Conservation (phyloP, 2,797 vertebrate genomes). For the Anabacerthia variegaticeps region DNA sequence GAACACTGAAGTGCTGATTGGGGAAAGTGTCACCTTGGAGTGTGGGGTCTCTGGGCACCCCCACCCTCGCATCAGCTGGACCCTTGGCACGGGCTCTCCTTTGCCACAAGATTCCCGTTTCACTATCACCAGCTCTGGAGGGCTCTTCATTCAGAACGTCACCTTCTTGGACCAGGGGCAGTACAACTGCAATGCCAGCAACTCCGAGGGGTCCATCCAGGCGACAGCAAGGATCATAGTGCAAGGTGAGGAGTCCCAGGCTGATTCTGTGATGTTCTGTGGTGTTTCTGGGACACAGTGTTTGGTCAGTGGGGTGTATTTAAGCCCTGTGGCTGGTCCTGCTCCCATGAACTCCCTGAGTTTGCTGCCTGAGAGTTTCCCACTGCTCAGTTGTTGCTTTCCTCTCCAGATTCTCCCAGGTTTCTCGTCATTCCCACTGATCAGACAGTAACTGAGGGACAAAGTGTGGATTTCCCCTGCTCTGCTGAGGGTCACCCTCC, state of each 20-base stretch:
- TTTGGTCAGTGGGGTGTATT: fast-evolving
- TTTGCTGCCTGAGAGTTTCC: not conserved
- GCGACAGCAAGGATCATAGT: slow-evolving; percentile 73
- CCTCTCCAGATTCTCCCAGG: slow-evolving; percentile 64
- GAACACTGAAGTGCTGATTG: slow-evolving; percentile 76
- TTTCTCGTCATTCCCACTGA: slow-evolving; percentile 67
- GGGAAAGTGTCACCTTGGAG: slow-evolving; percentile 75
- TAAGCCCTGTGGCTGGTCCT: not conserved
- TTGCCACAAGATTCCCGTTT: slow-evolving; percentile 64
- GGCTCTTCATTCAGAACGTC: slow-evolving; percentile 74
- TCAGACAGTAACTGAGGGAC: slow-evolving; percentile 72
- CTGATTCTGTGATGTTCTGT: not conserved
- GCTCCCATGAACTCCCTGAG: fast-evolving
- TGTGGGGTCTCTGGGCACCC: slow-evolving; percentile 77
- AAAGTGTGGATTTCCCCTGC: slow-evolving; percentile 71
- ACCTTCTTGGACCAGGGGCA: slow-evolving; percentile 69
- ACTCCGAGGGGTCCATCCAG: slow-evolving; percentile 68
- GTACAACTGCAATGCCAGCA: slow-evolving; percentile 75
- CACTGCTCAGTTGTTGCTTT: not conserved
- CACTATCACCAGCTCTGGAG: slow-evolving; percentile 72
- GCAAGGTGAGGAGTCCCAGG: slow-evolving; percentile 61
- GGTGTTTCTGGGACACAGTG: not conserved
- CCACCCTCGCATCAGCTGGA: slow-evolving; percentile 70
- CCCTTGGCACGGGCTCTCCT: slow-evolving; percentile 60
- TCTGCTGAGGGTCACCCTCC: slow-evolving; percentile 70